A percentile compares a stretch with the other conserved stretches of the same genome.
Evolutionary conservation across 2,113 vertebrate species (phyloP).

Genomic region (Cochlearius cochlearius): DNA sequence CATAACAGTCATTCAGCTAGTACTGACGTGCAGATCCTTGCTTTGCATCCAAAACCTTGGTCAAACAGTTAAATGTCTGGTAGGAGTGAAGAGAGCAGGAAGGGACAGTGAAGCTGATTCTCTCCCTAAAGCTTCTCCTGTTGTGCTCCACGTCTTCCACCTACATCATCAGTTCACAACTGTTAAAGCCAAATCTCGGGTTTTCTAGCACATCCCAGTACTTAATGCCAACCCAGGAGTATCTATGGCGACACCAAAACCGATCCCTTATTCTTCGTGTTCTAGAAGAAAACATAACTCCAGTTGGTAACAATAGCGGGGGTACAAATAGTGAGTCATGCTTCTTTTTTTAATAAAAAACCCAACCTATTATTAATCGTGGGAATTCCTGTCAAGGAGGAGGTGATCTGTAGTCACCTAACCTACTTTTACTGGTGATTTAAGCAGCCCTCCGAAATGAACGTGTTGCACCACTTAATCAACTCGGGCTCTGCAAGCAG

Average conservation of each 20-base stretch:
- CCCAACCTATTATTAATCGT: constrained; percentile 27
- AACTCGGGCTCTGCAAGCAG: background rate
- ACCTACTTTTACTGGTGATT: constrained; percentile 46
- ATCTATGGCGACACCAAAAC: background rate
- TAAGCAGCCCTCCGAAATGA: background rate
- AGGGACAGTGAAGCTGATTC: background rate
- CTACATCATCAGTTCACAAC: background rate
- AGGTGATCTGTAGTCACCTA: constrained; percentile 39
- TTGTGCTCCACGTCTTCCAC: background rate
- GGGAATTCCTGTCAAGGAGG: constrained; percentile 53
- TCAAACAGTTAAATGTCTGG: background rate
- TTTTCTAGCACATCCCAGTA: background rate
- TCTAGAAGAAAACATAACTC: constrained; percentile 11
- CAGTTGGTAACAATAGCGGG: background rate
- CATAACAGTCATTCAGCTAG: background rate
- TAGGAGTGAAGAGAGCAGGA: background rate
- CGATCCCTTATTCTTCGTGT: background rate
- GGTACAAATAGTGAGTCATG: constrained; percentile 50
- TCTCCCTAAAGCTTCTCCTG: background rate
- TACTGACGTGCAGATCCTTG: background rate
- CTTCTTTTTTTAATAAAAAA: background rate
- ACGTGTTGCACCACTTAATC: constrained; percentile 5
- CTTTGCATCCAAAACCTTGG: background rate
- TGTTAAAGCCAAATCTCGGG: background rate
- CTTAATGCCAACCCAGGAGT: background rate